Conservation (phyloP, 2,888 invertebrate species). For the Drosophila anomalata region DNA sequence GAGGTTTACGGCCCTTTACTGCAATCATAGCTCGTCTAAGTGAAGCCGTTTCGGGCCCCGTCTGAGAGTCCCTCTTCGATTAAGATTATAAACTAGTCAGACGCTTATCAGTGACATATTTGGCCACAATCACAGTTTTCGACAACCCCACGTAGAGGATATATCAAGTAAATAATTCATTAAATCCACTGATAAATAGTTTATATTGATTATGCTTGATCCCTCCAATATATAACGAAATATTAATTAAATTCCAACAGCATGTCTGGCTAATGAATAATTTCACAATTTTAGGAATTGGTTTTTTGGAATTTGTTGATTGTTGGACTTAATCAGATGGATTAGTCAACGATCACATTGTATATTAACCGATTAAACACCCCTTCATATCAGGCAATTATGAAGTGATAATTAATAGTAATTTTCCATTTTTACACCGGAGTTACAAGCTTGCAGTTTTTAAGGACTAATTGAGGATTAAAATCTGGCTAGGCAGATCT, state of each 20-base stretch:
- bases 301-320: too few relatives aligned
- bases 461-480: neutral
- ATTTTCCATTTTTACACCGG: neutral
- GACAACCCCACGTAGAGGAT: neutral
- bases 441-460: neutral
- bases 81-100: conserved; percentile 3
- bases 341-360: neutral
- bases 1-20: conserved; percentile 18
- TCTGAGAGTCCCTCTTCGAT: conserved; percentile 22
- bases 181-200: neutral
- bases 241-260: neutral
- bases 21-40: conserved; percentile 18
- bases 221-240: neutral
- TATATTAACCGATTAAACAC: neutral
- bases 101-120: conserved; percentile 3
- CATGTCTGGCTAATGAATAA: too few relatives aligned
- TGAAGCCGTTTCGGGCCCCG: conserved; percentile 54
- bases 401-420: neutral
- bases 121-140: neutral
- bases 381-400: neutral
- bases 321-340: neutral
- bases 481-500: conserved; percentile 21
- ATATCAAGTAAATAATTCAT: neutral
- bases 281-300: too few relatives aligned
- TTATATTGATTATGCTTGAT: neutral